These are phyloP conservation scores for Caligus rogercresseyi DNA, from an alignment of 1,140 invertebrate genomes.

Conservation along the genomic window DNA sequence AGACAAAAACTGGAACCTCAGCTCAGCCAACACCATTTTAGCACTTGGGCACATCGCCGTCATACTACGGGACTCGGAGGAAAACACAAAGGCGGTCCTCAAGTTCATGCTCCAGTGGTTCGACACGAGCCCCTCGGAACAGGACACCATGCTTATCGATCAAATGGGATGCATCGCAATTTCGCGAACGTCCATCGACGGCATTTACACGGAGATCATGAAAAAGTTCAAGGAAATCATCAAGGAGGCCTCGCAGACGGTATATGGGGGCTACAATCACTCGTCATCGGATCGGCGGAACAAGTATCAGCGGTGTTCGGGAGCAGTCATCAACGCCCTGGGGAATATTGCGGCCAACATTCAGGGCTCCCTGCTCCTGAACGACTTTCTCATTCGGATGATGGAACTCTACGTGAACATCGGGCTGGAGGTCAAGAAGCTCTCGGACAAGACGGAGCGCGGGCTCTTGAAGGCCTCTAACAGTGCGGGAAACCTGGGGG, in stretches of 20 bases:
- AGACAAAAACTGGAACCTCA: slow-evolving; percentile 38
- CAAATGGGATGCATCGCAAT: slow-evolving; percentile 94
- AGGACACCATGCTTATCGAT: slow-evolving; percentile 87
- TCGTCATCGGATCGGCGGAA: slow-evolving; percentile 42
- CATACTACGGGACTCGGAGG: slow-evolving; percentile 68
- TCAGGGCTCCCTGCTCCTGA: slow-evolving; percentile 46
- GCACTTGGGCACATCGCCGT: slow-evolving; percentile 94
- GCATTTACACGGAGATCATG: slow-evolving; percentile 82
- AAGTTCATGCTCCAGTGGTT: slow-evolving; percentile 94
- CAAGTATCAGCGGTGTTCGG: slow-evolving; percentile 65
- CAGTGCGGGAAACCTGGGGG: slow-evolving; percentile 87
- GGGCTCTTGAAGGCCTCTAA: neutral
- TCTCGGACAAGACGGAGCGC: neutral
- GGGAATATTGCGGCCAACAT: slow-evolving; percentile 86
- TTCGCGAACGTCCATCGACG: slow-evolving; percentile 37
- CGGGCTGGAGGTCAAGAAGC: slow-evolving; percentile 71
- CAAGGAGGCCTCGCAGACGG: slow-evolving; percentile 71
- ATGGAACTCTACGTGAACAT: slow-evolving; percentile 93
- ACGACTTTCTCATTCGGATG: slow-evolving; percentile 66
- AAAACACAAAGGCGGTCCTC: slow-evolving; percentile 80
- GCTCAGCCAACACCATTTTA: slow-evolving; percentile 89
- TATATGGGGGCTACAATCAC: slow-evolving; percentile 41
- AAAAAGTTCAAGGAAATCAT: slow-evolving; percentile 91
- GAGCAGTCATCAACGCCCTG: slow-evolving; percentile 80
- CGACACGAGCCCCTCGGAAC: slow-evolving; percentile 52